Base-by-base conservation (phyloP, 1,140 invertebrate genomes). In the Cylas formicarius region DNA sequence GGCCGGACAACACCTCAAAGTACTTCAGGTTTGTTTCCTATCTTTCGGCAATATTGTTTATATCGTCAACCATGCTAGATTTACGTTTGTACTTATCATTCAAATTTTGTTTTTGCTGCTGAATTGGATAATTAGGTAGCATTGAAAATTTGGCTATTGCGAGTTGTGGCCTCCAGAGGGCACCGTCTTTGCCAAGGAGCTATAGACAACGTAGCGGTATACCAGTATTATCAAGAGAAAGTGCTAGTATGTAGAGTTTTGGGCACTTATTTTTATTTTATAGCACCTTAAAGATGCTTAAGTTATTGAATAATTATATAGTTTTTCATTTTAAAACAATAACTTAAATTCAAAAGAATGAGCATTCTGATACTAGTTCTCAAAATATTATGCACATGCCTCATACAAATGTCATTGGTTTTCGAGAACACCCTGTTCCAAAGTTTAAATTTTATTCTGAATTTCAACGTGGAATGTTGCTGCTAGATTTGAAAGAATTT, bases 201-300 rank as follows among this genome's bases (percentile, higher is more conserved):
- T 74, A 75, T 67, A 71, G 72, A 50, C 73, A 75, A 55, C 72
- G 67, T 35, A 68, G 73, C 63, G 72, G 73, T 58, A 77, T 77
- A 58, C 74, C 73, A 39, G 72, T 77, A 55, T 66, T 76, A 31
- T 67, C 59, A 58, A 67, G 48, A 54, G 49, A 57, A 20, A 59
- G 58, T 57, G 58, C 57, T 21, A 62, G 61, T 61, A 63, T 48
- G 58, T 58, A 52, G 22, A n/a, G n/a, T n/a, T n/a, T n/a, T n/a
- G n/a, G n/a, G n/a, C n/a, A n/a, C n/a, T n/a, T n/a, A n/a, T n/a
- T n/a, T n/a, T n/a, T n/a, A n/a, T n/a, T n/a, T n/a, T n/a, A n/a
- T n/a, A n/a, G n/a, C n/a, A n/a, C n/a, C n/a, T n/a, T n/a, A n/a
- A n/a, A n/a, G n/a, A n/a, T n/a, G n/a, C n/a, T n/a, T n/a, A n/a